Percentiles rank a stretch among this genome's conserved stretches.
Conservation (phyloP, 2,113 vertebrate species). For the Osmerus eperlanus region DNA sequence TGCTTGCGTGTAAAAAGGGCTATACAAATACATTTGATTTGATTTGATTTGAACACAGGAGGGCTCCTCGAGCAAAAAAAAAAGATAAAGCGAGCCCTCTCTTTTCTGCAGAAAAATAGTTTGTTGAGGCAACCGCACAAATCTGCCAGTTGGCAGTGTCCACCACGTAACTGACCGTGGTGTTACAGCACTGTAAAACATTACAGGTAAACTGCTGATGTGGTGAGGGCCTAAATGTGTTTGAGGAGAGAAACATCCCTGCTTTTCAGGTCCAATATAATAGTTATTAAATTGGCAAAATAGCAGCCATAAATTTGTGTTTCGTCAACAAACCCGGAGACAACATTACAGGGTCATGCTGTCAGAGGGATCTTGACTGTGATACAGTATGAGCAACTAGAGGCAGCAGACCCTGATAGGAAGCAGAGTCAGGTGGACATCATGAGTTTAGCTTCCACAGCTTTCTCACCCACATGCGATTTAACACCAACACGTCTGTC, state of each 20-base stretch:
- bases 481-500: conserved; percentile 31
- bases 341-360: too few species aligned
- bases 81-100: background rate
- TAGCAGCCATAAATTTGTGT: background rate
- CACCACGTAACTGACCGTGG: background rate
- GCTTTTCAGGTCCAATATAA: too few species aligned
- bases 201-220: too few species aligned
- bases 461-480: conserved; percentile 50
- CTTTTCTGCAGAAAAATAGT: conserved; percentile 38
- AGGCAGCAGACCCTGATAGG: conserved; percentile 25
- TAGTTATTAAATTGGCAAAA: background rate
- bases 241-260: too few species aligned
- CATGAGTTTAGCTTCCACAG: conserved; percentile 61
- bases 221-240: too few species aligned
- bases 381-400: conserved; percentile 11
- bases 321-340: too few species aligned
- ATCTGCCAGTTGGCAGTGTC: background rate
- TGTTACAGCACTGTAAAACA: background rate
- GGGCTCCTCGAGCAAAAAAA: conserved; percentile 35
- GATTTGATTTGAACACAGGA: too few species aligned
- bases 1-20: too few species aligned
- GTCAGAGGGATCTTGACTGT: too few species aligned
- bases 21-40: too few species aligned
- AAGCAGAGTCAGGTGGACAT: conserved; percentile 68
- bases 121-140: conserved; percentile 27